Evolutionary conservation across 1,140 invertebrate genomes (phyloP), one percentile per base, ranked within the genome.

Genomic region (Euwallacea similis): DNA sequence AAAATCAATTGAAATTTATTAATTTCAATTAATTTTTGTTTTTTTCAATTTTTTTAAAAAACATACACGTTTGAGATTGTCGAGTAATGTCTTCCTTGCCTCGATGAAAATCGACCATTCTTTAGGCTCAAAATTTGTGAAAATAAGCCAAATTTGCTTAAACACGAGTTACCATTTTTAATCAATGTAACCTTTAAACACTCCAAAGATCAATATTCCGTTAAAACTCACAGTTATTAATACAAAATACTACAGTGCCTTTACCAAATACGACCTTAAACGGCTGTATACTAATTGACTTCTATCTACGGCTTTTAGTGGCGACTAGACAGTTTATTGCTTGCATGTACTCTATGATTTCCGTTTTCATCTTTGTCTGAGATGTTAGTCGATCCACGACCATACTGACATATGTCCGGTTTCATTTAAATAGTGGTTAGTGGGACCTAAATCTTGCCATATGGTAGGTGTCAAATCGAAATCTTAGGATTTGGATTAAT

Each of bases 251-350:
- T 46, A 61, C 66, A 13, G 13, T 41, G 64, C 42, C n/a, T 61
- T 68, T 59, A 68, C 66, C 66, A 68, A 68, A 68, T 68, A 68
- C 13, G 66, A 68, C 55, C 66, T 68, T 68, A 68, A 68, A 68
- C 66, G 56, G 66, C 47, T 60, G 66, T 68, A 68, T 68, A 68
- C 66, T 68, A 68, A 60, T 68, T 68, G 56, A 68, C 56, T 59
- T 68, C 55, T 68, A 59, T 68, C 44, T 60, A 68, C 21, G 56
- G 66, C 47, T 60, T 47, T 33, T 13, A 68, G 66, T 46, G 53
- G 44, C 66, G 66, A 60, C 66, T 33, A 60, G 55, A 68, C 66
- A 53, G 9, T 68, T 60, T 68, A 61, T 58, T 66, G 53, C 64
- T 56, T 56, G 64, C 64, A 56, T 66, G 64, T 58, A 66, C 64